Evolutionary conservation across 2,888 invertebrate species (phyloP).

Genomic region (Drosophila subsilvestris): DNA sequence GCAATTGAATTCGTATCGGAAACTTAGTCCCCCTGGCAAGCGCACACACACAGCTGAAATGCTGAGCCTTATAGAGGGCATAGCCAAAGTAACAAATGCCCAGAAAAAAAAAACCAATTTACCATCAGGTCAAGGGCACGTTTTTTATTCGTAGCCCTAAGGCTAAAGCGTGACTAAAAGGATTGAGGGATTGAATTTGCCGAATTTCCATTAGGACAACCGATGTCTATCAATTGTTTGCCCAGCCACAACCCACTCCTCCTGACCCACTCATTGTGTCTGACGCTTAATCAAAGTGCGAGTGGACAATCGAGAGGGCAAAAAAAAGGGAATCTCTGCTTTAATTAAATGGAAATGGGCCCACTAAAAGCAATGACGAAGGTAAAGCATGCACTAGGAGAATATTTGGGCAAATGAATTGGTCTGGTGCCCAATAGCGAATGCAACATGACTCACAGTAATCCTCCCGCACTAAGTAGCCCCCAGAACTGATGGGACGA

Average conservation of each 20-base stretch:
- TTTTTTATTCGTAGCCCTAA: slow-evolving; percentile 6
- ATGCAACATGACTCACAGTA: slow-evolving; percentile 4
- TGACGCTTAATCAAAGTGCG: slow-evolving; percentile 29
- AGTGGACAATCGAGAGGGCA: background rate
- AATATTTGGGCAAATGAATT: background rate
- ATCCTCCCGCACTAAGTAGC: slow-evolving; percentile 11
- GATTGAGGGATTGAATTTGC: slow-evolving; percentile 25
- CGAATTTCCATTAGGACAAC: slow-evolving; percentile 26
- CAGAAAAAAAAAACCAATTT: background rate
- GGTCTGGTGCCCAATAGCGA: background rate
- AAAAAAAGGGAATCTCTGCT: slow-evolving; percentile 22
- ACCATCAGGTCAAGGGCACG: slow-evolving; percentile 28
- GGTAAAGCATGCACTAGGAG: background rate
- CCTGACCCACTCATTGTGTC: slow-evolving; percentile 25
- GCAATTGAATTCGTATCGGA: background rate
- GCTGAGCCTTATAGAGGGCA: background rate
- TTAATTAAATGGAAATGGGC: slow-evolving; percentile 25
- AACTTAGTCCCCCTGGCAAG: background rate
- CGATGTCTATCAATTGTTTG: slow-evolving; percentile 25
- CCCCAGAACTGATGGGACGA: slow-evolving; percentile 19
- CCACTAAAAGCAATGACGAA: background rate
- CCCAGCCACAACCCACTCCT: background rate
- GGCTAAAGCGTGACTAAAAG: slow-evolving; percentile 13
- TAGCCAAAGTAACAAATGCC: slow-evolving; percentile 8
- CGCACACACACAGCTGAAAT: background rate